A percentile compares a stretch with the other conserved stretches of the same genome.
Evolutionary conservation across 2,113 vertebrate genomes (phyloP).

Genomic region (Clarias gariepinus): DNA sequence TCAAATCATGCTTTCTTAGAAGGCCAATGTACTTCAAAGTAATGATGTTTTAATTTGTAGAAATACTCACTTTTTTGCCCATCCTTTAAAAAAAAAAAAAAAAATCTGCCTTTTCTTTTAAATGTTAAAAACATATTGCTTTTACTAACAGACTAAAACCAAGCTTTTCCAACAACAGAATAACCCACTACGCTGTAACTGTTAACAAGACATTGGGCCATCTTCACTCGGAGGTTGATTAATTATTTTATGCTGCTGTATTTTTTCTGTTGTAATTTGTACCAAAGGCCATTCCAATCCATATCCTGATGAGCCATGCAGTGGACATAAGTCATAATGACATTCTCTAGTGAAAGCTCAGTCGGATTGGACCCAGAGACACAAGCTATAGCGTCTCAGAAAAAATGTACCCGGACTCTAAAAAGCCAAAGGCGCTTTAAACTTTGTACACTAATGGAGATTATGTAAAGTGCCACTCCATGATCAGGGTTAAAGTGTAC

Average conservation of each 20-base stretch:
- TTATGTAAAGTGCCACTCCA: neutral
- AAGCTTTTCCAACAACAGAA: neutral
- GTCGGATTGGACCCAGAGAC: slow-evolving; percentile 42
- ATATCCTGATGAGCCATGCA: slow-evolving; percentile 48
- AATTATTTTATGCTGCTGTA: slow-evolving; percentile 43
- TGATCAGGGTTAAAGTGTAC: neutral
- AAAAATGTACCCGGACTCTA: slow-evolving; percentile 30
- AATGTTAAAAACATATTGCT: neutral
- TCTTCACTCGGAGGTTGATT: slow-evolving; percentile 35
- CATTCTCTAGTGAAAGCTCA: slow-evolving; percentile 43
- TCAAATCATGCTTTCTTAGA: neutral
- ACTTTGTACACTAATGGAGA: neutral
- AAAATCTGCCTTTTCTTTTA: neutral
- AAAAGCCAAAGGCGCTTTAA: slow-evolving; percentile 31
- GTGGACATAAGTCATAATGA: slow-evolving; percentile 50
- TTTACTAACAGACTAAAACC: neutral
- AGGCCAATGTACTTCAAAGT: neutral
- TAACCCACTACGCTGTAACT: neutral
- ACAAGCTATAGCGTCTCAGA: slow-evolving; percentile 30
- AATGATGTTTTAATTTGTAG: neutral
- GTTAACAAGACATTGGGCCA: slow-evolving; percentile 21
- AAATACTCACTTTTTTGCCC: neutral
- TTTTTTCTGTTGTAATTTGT: slow-evolving; percentile 48
- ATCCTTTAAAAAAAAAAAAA: neutral
- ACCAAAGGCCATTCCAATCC: slow-evolving; percentile 49